Evolutionary conservation across 2,888 invertebrate species (phyloP).

Genomic region (Eristalis intricaria): DNA sequence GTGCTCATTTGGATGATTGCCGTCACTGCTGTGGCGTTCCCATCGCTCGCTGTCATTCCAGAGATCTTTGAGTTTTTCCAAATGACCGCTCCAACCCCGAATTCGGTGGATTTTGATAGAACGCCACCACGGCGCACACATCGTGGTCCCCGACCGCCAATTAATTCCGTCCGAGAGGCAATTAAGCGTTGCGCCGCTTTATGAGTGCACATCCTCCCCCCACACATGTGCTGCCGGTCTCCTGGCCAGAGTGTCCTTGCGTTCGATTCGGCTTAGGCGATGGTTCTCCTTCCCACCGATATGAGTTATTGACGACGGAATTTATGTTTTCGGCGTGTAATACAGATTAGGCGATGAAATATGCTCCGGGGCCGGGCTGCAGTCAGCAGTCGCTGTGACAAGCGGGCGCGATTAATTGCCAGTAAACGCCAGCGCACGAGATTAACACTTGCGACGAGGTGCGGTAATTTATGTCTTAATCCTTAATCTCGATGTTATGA

Average conservation of each 20-base stretch:
- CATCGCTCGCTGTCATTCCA: conserved; percentile 42
- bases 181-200: conserved; percentile 62
- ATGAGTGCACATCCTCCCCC: conserved; percentile 10
- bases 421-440: conserved; percentile 66
- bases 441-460: conserved; percentile 49
- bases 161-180: conserved; percentile 65
- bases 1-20: conserved; percentile 32
- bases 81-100: conserved; percentile 47
- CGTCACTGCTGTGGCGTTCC: not conserved
- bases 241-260: conserved; percentile 26
- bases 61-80: conserved; percentile 65
- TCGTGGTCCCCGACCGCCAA: conserved; percentile 48
- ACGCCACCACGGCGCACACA: not conserved
- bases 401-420: conserved; percentile 67
- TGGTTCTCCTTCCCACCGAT: not conserved
- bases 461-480: conserved; percentile 71
- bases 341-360: conserved; percentile 68
- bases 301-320: conserved; percentile 64
- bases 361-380: conserved; percentile 43
- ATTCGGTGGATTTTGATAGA: conserved; percentile 16
- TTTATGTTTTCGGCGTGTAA: conserved; percentile 71
- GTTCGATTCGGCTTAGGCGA: conserved; percentile 40
- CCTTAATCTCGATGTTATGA: conserved; percentile 51
- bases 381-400: conserved; percentile 51
- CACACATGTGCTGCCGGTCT: conserved; percentile 4